Base-by-base conservation (phyloP, 2,113 vertebrate species). In the Phylloscopus trochiloides region DNA sequence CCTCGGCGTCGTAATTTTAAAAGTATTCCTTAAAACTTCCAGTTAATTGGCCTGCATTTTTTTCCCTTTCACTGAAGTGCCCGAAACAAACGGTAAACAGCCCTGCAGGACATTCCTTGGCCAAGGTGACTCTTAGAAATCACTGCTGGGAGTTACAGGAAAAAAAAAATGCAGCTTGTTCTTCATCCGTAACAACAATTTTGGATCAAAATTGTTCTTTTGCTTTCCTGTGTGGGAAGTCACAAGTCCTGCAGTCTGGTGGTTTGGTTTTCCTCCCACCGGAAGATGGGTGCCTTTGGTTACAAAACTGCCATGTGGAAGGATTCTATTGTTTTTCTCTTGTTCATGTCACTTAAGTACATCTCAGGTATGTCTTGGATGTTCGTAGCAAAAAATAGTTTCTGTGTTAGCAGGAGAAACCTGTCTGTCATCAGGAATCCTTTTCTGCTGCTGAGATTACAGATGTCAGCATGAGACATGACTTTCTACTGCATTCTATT, bases 161-260 rank as follows among this genome's bases (percentile, higher is more conserved):
- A 0, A 4, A 47, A 43, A 86, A 86, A 88, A 43, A 21, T 2
- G 25, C 63, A 50, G 14, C 29, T 4, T 17, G 43, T 71, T 70
- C 29, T 91, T 89, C 21, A 12, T 87, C 52, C 14, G 31, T 79
- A 75, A 40, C 66, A 21, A 5, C 54, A 59, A 0, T 90, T 93
- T 74, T 83, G 88, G 47, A 50, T 83, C 42, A 47, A 70, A 93
- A 57, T 18, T 24, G 42, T 72, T 76, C 40, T 54, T 76, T 86
- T 52, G n/a, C 72, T 86, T 96, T 86, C 72, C 76, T 63, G 61
- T 48, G 40, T 34, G 83, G 92, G 50, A 90, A 94, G 58, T 71
- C 57, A 11, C 70, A 51, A 58, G 54, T 36, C 52, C 48, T 32
- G 9, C 34, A 61, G 67, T 8, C 66, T 28, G 65, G 40, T 54